phyloP scores from a whole-genome alignment of 2,113 vertebrate genomes.

The Atrichornis clamosus region DNA sequence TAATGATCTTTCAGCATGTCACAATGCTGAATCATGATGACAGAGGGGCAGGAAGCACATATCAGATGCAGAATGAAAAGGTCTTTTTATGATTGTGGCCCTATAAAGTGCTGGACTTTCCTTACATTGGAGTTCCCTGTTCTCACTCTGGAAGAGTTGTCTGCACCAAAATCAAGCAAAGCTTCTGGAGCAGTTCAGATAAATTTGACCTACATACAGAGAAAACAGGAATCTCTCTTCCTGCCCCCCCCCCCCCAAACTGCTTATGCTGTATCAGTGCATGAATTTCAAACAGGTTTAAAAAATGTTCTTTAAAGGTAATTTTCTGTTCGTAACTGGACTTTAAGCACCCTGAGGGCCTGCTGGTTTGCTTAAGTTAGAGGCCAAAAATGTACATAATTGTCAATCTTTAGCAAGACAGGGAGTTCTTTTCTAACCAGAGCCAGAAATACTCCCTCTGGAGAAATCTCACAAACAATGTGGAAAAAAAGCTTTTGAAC shows the following conservation, averaged over 20 bases:
- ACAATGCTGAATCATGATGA: slow-evolving; percentile 57
- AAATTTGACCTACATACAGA: not conserved
- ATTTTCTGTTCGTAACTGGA: not conserved
- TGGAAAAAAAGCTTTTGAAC: slow-evolving; percentile 43
- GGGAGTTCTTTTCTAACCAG: slow-evolving; percentile 26
- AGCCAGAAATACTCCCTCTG: slow-evolving; percentile 45
- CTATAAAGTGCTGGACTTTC: not conserved
- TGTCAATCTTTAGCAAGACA: slow-evolving; percentile 35
- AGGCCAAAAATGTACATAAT: slow-evolving; percentile 11
- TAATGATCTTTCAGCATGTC: slow-evolving; percentile 61
- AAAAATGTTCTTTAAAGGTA: not conserved
- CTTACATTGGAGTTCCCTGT: not conserved
- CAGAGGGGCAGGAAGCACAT: slow-evolving; percentile 37
- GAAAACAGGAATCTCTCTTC: not conserved
- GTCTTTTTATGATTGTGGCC: not conserved
- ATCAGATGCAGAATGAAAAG: slow-evolving; percentile 48
- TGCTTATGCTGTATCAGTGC: not conserved
- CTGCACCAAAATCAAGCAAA: not conserved
- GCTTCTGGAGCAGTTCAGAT: not conserved
- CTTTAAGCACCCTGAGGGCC: not conserved
- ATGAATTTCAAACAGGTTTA: not conserved
- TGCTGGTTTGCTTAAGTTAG: slow-evolving; percentile 1
- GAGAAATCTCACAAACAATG: slow-evolving; percentile 45
- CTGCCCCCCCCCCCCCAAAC: not conserved
- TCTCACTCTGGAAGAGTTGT: not conserved